These are phyloP conservation scores for Gallinago solitaria DNA, from an alignment of 2,797 vertebrate genomes.

Conservation along the genomic window DNA sequence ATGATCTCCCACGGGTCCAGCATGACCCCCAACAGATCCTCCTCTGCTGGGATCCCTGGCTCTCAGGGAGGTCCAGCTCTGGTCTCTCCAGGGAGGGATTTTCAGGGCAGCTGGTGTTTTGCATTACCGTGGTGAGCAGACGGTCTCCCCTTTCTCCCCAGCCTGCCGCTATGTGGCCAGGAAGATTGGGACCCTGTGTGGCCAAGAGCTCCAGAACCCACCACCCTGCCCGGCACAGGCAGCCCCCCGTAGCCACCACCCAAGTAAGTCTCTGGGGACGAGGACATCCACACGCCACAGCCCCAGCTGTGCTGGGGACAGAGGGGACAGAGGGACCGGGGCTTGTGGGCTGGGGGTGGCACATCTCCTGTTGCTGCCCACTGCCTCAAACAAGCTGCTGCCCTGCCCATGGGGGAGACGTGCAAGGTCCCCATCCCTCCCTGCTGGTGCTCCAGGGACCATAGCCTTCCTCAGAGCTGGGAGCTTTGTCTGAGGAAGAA, in stretches of 20 bases:
- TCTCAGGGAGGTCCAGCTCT: fast-evolving
- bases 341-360: background rate
- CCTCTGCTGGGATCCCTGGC: background rate
- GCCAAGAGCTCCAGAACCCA: background rate
- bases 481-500: background rate
- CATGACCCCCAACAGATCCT: fast-evolving
- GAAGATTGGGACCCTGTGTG: background rate
- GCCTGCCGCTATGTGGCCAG: conserved; percentile 24
- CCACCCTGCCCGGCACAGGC: background rate
- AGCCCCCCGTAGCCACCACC: background rate
- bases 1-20: fast-evolving
- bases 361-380: background rate
- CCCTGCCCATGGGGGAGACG: background rate
- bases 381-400: background rate
- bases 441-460: background rate
- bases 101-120: fast-evolving
- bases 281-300: background rate
- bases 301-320: fast-evolving
- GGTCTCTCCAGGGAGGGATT: background rate
- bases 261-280: background rate
- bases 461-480: fast-evolving
- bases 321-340: background rate
- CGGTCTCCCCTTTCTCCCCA: background rate
- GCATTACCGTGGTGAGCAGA: fast-evolving
- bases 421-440: background rate